Evolutionary conservation across 2,113 vertebrate species (phyloP), one percentile per base, ranked within the genome.

Genomic region (Bothrops jararaca): DNA sequence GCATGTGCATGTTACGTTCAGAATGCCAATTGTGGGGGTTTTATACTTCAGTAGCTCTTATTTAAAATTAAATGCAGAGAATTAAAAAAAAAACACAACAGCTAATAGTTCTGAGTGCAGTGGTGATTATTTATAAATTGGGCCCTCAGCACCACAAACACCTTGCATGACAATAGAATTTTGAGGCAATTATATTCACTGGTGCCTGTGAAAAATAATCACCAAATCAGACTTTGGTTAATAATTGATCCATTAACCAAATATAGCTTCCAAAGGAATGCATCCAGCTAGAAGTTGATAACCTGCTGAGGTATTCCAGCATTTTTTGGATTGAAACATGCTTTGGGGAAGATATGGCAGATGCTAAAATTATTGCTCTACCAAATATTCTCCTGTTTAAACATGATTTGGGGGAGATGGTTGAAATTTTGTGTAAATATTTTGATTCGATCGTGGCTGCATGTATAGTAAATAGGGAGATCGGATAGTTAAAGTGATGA

Each of bases 41-140:
- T 60, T 92, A 45, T 26, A 74, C 69, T 92, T 18, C 64, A 89
- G 20, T 26, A 69, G 34, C 0, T 18, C 11, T 87, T 90, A 42
- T 5, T 6, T 90, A 20, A 80, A 94, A 91, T 86, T 92, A 91
- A 90, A 92, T 85, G 6, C 93, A 93, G 2, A 90, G 92, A 93
- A 92, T 48, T 39, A 89, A 54, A 22, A 29, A 87, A 94, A 87
- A 94, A 94, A 92, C 64, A 1, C 3, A 85, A 88, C 69, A 3
- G 50, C 3, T 57, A 94, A 87, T 29, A 52, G 29, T 93, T 91
- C 48, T 89, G 52, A 89, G 0, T 86, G 20, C 88, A 50, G 89
- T 64, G 26, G 8, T 92, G 23, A 88, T 94, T 52, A 92, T 92
- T 69, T 50, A 57, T 91, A 93, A 96, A 94, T 91, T 89, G 88